phyloP scores from a whole-genome alignment of 2,888 invertebrate genomes.

The Heliconius erato region DNA sequence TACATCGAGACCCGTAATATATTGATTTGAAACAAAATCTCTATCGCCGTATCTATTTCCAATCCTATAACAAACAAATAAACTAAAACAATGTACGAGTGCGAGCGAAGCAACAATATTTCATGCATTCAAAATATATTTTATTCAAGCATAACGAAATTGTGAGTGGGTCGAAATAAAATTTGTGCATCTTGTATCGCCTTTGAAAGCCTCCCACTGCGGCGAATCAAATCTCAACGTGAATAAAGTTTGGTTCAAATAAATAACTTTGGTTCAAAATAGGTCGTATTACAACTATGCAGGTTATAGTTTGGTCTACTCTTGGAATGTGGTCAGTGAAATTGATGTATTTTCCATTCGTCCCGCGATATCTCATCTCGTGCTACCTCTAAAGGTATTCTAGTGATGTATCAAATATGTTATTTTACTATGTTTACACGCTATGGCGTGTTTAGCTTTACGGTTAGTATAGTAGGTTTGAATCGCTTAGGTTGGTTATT shows the following conservation, averaged over 20 bases:
- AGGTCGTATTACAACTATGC: background rate
- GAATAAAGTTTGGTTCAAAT: conserved; percentile 43
- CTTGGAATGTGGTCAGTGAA: conserved; percentile 12
- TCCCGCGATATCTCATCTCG: conserved; percentile 13
- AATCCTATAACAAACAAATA: conserved; percentile 1
- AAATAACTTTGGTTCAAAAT: background rate
- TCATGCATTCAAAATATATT: conserved; percentile 22
- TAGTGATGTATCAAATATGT: background rate
- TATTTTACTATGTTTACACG: background rate
- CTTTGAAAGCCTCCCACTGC: conserved; percentile 44
- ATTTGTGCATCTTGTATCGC: conserved; percentile 39
- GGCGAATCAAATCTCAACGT: conserved; percentile 48
- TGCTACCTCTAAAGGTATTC: conserved; percentile 3
- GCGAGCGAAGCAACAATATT: conserved; percentile 22
- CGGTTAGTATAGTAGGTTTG: background rate
- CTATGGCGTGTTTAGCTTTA: background rate
- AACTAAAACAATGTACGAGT: background rate
- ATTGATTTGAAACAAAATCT: conserved; percentile 6
- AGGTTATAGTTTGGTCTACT: background rate
- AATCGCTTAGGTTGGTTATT: background rate
- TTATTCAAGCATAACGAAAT: conserved; percentile 32
- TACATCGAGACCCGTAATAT: background rate
- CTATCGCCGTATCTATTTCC: background rate
- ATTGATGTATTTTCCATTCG: conserved; percentile 24
- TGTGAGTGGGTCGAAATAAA: conserved; percentile 33